Evolutionary conservation across 2,113 vertebrate species (phyloP).

Genomic region (Protobothrops flavoviridis): DNA sequence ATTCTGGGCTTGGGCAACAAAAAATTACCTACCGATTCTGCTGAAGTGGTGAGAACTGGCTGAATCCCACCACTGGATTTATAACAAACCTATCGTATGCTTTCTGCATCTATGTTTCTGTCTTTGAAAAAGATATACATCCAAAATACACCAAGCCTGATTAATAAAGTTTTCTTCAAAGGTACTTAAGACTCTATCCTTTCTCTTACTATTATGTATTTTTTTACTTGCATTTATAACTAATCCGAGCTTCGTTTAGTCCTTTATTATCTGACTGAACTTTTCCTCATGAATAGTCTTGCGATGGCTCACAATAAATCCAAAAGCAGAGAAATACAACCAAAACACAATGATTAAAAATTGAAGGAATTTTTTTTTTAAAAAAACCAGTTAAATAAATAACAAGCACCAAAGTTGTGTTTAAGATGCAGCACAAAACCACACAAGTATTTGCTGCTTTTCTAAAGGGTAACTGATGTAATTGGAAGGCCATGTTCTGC

Average conservation of each 20-base stretch:
- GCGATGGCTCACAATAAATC: not conserved
- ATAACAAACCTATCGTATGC: not conserved
- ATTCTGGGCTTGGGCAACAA: no score
- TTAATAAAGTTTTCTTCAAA: not conserved
- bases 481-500: not conserved
- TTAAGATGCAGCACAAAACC: not conserved
- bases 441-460: not conserved
- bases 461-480: not conserved
- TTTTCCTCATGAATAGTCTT: not conserved
- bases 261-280: not conserved
- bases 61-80: not conserved
- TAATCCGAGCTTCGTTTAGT: not conserved
- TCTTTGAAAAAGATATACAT: no score
- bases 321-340: not conserved
- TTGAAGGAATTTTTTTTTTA: no score
- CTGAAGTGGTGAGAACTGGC: no score
- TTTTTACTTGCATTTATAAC: not conserved
- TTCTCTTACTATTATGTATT: not conserved
- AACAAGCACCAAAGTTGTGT: not conserved
- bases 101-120: no score
- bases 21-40: no score
- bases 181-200: not conserved
- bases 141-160: not conserved
- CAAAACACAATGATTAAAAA: not conserved
- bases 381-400: not conserved